Base-by-base conservation (phyloP, 2,113 vertebrate genomes). In the Equus quagga region DNA sequence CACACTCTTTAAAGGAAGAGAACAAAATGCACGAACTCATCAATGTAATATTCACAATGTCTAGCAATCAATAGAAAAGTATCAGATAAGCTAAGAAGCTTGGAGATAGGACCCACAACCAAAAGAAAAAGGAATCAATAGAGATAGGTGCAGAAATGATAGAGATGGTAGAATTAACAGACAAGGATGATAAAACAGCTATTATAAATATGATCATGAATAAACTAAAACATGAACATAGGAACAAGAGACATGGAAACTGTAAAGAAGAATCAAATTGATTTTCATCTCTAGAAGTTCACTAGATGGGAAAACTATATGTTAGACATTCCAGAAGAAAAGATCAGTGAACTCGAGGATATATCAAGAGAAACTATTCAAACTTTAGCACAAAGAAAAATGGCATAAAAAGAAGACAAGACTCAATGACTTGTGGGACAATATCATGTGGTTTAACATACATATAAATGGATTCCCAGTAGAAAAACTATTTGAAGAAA, bases 91-190 rank as follows among this genome's bases (percentile, higher is more conserved):
- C 4, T 49, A 91, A 78, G 26, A 46, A 58, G 6, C 12, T 36
- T 86, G 60, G 21, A 94, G 58, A 69, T 78, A 36, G 21, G 24
- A 90, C 21, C 44, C 72, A 73, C 46, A 92, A 78, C 2, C 51
- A 85, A 85, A 41, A 56, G 4, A 46, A 41, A 76, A 83, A 73
- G 56, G 36, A 90, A 76, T 85, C 14, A 62, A 58, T 18, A 93
- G 51, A 95, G 64, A 44, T 64, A 85, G 60, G 80, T 64, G 21
- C 17, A 97, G 69, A 93, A 93, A 58, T 83, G 11, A 76, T 15
- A 64, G 15, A 62, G 62, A 95, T 56, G 33, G 18, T 56, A 41
- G 33, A 87, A 62, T 78, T 41, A 87, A 41, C 24, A 49, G 23
- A 64, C 18, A 84, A 73, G 46, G 21, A 87, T 60, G 41, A 62